Conservation (phyloP, 2,888 invertebrate genomes). For the Resseliella maxima region DNA sequence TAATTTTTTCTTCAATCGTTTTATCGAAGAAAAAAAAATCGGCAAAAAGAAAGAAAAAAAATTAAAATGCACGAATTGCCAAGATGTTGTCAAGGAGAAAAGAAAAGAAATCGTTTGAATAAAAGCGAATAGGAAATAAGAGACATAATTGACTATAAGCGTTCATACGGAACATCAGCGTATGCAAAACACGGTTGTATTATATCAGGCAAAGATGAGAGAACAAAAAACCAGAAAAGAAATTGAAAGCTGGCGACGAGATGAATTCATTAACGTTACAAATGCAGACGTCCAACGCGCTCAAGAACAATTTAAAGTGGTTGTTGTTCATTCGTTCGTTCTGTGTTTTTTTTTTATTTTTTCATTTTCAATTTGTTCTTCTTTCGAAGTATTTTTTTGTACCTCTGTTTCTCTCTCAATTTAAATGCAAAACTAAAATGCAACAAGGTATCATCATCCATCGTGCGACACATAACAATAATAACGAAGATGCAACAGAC, state of each 20-base stretch:
- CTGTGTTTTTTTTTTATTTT: not conserved
- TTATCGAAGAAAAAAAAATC: not conserved
- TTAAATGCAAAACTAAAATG: conserved; percentile 12
- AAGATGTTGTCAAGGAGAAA: not conserved
- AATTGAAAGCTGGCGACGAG: conserved; percentile 8
- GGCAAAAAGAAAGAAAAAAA: not conserved
- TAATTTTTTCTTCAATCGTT: not conserved
- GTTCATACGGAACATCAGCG: conserved; percentile 10
- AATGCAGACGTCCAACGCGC: conserved; percentile 29
- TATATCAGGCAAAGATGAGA: not conserved
- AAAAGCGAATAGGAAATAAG: conserved; percentile 29
- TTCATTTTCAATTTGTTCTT: not conserved
- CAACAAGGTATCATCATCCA: conserved; percentile 51
- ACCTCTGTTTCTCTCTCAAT: not conserved
- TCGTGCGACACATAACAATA: not conserved
- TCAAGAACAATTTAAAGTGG: not conserved
- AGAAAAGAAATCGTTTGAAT: not conserved
- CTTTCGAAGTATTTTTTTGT: not conserved
- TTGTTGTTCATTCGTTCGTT: not conserved
- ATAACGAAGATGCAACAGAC: not conserved
- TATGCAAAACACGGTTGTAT: conserved; percentile 39
- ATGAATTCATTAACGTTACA: conserved; percentile 27
- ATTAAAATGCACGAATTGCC: conserved; percentile 39
- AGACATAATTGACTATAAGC: conserved; percentile 51
- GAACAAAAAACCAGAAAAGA: not conserved